Conservation (phyloP, 2,797 vertebrate genomes). For the Monodelphis domestica region DNA sequence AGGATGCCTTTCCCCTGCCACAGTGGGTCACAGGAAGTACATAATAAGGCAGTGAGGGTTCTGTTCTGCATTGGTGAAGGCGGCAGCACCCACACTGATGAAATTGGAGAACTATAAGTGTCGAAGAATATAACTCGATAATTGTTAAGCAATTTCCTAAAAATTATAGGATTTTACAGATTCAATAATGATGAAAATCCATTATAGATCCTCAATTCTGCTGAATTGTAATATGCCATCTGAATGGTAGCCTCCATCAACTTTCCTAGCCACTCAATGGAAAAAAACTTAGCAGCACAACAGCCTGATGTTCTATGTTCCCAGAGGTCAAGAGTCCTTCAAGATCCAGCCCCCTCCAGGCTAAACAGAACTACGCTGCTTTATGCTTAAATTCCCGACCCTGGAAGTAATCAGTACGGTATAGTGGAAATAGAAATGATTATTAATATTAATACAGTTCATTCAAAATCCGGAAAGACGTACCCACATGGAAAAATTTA, state of each 20-base stretch:
- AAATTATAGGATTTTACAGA: not conserved
- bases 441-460: not conserved
- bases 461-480: not conserved
- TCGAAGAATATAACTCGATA: not conserved
- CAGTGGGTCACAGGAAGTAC: not conserved
- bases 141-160: not conserved
- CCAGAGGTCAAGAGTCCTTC: not conserved
- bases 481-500: not conserved
- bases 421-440: not conserved
- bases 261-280: not conserved
- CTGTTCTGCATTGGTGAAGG: not conserved
- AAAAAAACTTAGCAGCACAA: not conserved
- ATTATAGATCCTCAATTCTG: not conserved
- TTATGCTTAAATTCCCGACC: not conserved
- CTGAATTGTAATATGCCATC: not conserved
- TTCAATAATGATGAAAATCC: not conserved
- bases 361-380: not conserved
- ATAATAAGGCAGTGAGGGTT: not conserved
- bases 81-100: not conserved
- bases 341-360: not conserved
- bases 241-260: not conserved
- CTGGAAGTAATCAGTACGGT: not conserved
- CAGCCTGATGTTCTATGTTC: not conserved
- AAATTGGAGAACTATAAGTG: not conserved
- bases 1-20: not conserved